A percentile compares a stretch with the other conserved stretches of the same genome.
These are phyloP conservation scores for Tetanocera ferruginea DNA, from an alignment of 2,888 invertebrate species.

Conservation along the genomic window DNA sequence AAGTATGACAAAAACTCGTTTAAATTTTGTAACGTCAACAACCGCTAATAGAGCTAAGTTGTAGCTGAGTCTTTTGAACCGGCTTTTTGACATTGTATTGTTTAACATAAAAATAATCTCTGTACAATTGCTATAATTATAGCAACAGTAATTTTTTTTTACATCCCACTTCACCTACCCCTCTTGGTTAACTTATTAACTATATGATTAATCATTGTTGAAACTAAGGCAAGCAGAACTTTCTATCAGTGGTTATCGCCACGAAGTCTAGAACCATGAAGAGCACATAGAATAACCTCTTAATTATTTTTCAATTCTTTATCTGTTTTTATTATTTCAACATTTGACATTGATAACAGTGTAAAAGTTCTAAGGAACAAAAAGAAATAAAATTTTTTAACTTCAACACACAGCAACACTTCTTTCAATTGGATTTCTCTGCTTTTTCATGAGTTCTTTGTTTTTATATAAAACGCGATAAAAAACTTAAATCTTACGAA, in stretches of 20 bases:
- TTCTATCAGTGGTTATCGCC: background rate
- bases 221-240: too few species aligned
- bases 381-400: background rate
- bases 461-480: background rate
- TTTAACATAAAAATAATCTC: too few species aligned
- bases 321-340: conserved; percentile 2
- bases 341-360: conserved; percentile 29
- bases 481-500: background rate
- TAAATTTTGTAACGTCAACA: too few species aligned
- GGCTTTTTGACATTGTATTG: too few species aligned
- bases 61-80: too few species aligned
- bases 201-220: too few species aligned
- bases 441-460: background rate
- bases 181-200: too few species aligned
- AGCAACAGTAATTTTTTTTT: too few species aligned
- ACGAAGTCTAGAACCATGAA: background rate
- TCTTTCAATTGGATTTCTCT: background rate
- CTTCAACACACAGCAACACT: background rate
- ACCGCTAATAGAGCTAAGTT: too few species aligned
- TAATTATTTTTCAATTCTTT: conserved; percentile 13
- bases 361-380: background rate
- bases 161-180: too few species aligned
- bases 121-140: too few species aligned
- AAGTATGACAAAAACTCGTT: too few species aligned
- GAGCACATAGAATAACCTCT: background rate